Base-by-base conservation (phyloP, 1,140 invertebrate species). In the Pectinophora gossypiella region DNA sequence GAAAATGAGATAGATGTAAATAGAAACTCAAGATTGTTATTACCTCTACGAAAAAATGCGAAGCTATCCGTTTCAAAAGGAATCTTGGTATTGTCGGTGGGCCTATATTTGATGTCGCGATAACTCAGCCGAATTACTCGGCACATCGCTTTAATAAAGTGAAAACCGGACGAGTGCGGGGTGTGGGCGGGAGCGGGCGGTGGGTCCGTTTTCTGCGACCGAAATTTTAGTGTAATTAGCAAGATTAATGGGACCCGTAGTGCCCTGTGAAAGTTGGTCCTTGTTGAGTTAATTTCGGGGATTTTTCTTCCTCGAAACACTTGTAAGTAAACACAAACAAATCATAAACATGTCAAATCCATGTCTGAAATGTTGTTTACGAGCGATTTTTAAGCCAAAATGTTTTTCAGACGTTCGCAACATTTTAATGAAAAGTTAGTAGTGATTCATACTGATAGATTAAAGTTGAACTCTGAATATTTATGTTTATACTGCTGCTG, bases 221-320 rank as follows among this genome's bases (percentile, higher is more conserved):
- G 20, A 56, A 54, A 61, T 54, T 56, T 53, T 64, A 43, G 40
- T 51, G 51, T 52, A 56, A 64, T 64, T 64, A 64, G 57, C 44
- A 52, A 40, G 48, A 59, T 59, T 59, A 59, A 59, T 59, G 56
- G 42, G 36, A 1, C 27, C 9, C n/a, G n/a, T 32, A 32, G n/a
- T n/a, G n/a, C n/a, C n/a, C n/a, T n/a, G n/a, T n/a, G n/a, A n/a
- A 32, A 32, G n/a, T 9, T 10, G 6, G 9, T 3, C n/a, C 27
- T 1, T 32, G n/a, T 32, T n/a, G n/a, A n/a, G n/a, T 32, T 32
- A 32, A 32, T 32, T 32, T 32, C 6, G 9, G n/a, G 1, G 2
- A 9, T 9, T 1, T 32, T 2, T 32, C 27, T 9, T 32, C n/a
- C 27, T n/a, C 27, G 6, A 32, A n/a, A 32, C 1, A 32, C 9